Base-by-base conservation (phyloP, 2,113 vertebrate genomes). In the Zeus faber region DNA sequence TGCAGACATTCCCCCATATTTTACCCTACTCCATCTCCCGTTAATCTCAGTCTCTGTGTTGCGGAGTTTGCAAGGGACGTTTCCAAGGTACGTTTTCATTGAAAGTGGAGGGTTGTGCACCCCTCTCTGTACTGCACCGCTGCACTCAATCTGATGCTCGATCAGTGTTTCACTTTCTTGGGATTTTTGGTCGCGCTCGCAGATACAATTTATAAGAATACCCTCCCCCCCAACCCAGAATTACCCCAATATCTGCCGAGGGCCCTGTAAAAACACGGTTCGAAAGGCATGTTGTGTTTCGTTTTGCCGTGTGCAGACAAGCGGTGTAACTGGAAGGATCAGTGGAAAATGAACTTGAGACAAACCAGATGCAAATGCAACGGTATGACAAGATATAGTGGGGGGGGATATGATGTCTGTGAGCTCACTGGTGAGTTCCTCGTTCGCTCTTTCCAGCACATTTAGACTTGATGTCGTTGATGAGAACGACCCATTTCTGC, bases 231-330 rank as follows among this genome's bases (percentile, higher is more conserved):
- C n/a, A n/a, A n/a, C n/a, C n/a, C n/a, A 83, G 51, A 77, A 77
- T 83, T 83, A 80, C 80, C 82, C 82, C 80, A 72, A 74, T 26
- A 79, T 85, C 80, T 81, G 80, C 80, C 74, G 46, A n/a, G 44
- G 67, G 58, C 65, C 74, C 57, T 86, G 80, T 80, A 41, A 66
- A 86, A 86, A 86, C 84, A 82, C 72, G 67, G 73, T 82, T 79
- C 74, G 69, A 62, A 74, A 17, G 23, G 8, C 21, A n/a, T n/a
- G n/a, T n/a, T 67, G 77, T 35, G 67, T 78, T 66, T 24, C 23
- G 44, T 52, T 60, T 54, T 22, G 16, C 63, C 9, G 54, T 48
- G 56, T 25, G 9, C 70, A 65, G 49, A 70, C 74, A 44, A 46
- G 55, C 70, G 11, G 64, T 58, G 58, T 81, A 73, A 83, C 78